Conservation (phyloP, 2,888 invertebrate species). For the Sclerodermus sp. region DNA sequence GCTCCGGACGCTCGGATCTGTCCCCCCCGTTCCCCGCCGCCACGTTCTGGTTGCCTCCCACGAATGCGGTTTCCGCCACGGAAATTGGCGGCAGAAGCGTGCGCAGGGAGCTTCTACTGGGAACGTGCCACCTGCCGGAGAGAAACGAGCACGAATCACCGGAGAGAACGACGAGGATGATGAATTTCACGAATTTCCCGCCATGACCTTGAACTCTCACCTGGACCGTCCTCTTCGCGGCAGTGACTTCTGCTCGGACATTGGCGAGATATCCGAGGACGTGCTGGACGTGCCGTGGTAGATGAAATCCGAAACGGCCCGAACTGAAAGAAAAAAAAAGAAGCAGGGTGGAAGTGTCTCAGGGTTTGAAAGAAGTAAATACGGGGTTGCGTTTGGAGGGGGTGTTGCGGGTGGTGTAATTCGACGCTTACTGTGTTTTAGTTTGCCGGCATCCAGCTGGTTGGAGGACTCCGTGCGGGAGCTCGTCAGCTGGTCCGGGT, state of each 20-base stretch:
- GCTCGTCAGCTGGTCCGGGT: slow-evolving; percentile 72
- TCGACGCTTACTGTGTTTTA: slow-evolving; percentile 67
- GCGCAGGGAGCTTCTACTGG: slow-evolving; percentile 62
- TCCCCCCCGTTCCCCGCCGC: slow-evolving; percentile 45
- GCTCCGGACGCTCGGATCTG: slow-evolving; percentile 62
- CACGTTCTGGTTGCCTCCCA: slow-evolving; percentile 47
- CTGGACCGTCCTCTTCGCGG: slow-evolving; percentile 73
- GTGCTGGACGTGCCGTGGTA: slow-evolving; percentile 78
- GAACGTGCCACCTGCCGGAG: slow-evolving; percentile 60
- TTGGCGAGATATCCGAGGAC: slow-evolving; percentile 76
- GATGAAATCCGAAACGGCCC: slow-evolving; percentile 67
- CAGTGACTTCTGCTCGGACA: slow-evolving; percentile 76
- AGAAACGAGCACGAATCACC: too few relatives aligned
- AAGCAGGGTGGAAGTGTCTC: too few relatives aligned
- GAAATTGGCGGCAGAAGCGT: slow-evolving; percentile 68
- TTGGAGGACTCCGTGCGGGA: slow-evolving; percentile 76
- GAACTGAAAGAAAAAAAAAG: slow-evolving; percentile 39
- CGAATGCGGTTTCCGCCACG: slow-evolving; percentile 63
- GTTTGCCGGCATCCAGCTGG: slow-evolving; percentile 70
- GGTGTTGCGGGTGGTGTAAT: too few relatives aligned
- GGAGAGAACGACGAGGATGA: too few relatives aligned
- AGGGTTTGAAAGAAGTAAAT: too few relatives aligned
- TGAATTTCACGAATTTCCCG: too few relatives aligned
- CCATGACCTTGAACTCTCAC: too few relatives aligned
- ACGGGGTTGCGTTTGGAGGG: too few relatives aligned